Base-by-base conservation (phyloP, 2,888 invertebrate genomes). In the Leptura quadrifasciata region DNA sequence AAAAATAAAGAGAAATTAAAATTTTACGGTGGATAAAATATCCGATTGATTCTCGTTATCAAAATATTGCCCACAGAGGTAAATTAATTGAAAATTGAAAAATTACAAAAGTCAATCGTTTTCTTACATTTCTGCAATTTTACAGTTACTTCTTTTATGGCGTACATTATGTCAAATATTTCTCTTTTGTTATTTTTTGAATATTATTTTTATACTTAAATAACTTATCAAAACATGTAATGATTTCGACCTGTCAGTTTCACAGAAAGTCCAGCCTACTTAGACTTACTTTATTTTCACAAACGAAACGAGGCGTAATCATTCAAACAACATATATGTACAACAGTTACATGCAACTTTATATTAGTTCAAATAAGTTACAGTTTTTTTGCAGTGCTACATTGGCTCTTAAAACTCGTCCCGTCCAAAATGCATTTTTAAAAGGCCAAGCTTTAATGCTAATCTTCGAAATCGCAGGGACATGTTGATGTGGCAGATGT, bases 371-470 rank as follows among this genome's bases (percentile, higher is more conserved):
- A 57, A 57, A 21, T 57, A 57, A 57, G 57, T 57, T 21, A 57
- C 10, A 57, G 57, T 21, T n/a, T 47, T 57, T 57, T 57, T 57
- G 2, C 57, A 21, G 57, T 20, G 57, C 57, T 6, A 12, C 57
- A 57, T 21, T 20, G 57, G 57, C 20, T 57, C 57, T 6, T 57
- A 57, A 57, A 47, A 57, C 57, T 12, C 10, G 20, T 21, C 21
- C 20, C 21, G 2, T 57, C 57, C 20, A 57, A 18, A 10, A 21
- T 17, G 21, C 21, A 57, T 21, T 57, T 57, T 57, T 57, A 57
- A 57, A 57, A 6, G 47, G 20, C 21, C 57, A 57, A 57, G 10
- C 57, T 10, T 57, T 57, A 57, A 57, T 57, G 57, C 21, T 57
- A 57, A 57, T 57, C 57, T 5, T 18, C 20, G 10, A 10, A 57